Base-by-base conservation (phyloP, 1,140 invertebrate species). In the Bombus balteatus region DNA sequence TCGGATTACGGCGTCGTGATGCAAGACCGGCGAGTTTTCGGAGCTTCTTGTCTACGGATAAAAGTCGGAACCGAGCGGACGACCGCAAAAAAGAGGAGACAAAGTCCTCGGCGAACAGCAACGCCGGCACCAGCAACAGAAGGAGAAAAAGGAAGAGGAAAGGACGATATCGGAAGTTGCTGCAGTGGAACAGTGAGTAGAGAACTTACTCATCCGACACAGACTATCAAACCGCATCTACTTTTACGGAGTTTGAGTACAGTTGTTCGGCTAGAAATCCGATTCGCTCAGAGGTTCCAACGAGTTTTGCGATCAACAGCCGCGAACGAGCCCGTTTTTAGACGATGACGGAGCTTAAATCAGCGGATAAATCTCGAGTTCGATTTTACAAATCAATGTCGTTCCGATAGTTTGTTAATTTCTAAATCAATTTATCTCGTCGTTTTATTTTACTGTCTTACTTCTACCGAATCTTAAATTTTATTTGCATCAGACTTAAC, bases 41-140 rank as follows among this genome's bases (percentile, higher is more conserved):
- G 66, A 39, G 74, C 22, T 85, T 76, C 76, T 85, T 87, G 57
- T 13, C 28, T n/a, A 47, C 70, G 34, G 37, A 77, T 85, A 87
- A 87, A 87, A 87, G 82, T 75, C 43, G 37, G 25, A 66, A 43
- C 28, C 47, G 3, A n/a, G 1, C 22, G 57, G 68, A 59, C 41
- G 34, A 77, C 81, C 74, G 68, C 82, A 75, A 87, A 68, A 87
- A 85, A 41, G 10, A 62, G 43, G 47, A 59, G 72, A 22, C 71
- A 74, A 70, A 47, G 73, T 34, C 34, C 39, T 39, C 57, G 28
- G 2, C 5, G 47, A 70, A 2, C 13, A 4, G 32, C 57, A 32
- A 39, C 71, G 15, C 25, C 71, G n/a, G 6, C 28, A 18, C 25
- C 32, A 28, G 15, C 25, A 32, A 28, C 25, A 39, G 4, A 28